Conservation (phyloP, 2,113 vertebrate genomes). For the Pelodiscus sinensis region DNA sequence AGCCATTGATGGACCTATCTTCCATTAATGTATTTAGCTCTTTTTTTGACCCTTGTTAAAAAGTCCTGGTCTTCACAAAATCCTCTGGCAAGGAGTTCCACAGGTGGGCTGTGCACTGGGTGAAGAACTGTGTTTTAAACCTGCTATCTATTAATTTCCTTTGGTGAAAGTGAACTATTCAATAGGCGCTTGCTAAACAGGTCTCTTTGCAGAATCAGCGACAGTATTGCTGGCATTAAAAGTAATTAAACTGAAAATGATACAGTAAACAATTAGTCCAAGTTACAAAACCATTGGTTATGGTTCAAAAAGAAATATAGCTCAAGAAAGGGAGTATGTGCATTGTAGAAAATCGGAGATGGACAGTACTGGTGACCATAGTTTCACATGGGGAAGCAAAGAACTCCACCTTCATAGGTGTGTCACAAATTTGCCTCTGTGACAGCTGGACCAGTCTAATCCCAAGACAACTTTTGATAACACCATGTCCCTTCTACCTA, state of each 20-base stretch:
- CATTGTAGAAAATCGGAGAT: not conserved
- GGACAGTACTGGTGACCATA: not conserved
- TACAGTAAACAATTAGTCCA: not conserved
- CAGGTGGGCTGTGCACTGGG: no score
- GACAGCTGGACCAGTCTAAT: not conserved
- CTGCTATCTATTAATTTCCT: no score
- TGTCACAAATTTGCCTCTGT: slow-evolving; percentile 3
- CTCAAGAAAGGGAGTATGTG: not conserved
- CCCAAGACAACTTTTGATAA: not conserved
- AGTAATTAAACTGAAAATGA: not conserved
- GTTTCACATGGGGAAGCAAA: not conserved
- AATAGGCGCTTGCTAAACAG: not conserved
- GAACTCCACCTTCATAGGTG: not conserved
- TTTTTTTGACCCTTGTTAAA: no score
- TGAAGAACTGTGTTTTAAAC: no score
- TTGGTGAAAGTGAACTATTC: no score
- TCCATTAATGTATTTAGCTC: no score
- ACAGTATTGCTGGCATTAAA: not conserved
- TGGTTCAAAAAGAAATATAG: not conserved
- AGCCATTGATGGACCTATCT: no score
- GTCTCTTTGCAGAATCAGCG: not conserved
- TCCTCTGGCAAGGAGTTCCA: no score
- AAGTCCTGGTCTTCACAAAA: no score
- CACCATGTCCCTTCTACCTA: not conserved
- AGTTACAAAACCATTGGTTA: not conserved